Base-by-base conservation (phyloP, 2,797 vertebrate species). In the Oreochromis grahami region DNA sequence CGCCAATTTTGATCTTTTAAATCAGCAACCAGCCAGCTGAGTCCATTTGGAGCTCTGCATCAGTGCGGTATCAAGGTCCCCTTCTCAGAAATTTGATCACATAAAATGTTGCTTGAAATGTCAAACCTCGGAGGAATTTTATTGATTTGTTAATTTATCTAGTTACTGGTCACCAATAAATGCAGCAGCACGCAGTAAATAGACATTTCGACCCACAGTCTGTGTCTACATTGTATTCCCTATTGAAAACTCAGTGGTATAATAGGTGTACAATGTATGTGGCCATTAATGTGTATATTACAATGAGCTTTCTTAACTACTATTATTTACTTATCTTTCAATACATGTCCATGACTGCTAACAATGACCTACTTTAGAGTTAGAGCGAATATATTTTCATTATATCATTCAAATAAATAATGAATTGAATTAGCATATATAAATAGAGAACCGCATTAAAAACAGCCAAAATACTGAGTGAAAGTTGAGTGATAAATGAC, bases 31-130 rank as follows among this genome's bases (percentile, higher is more conserved):
- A 86, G 77, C 55, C 48, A 80, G 45, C 84, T 19, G 45, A 87
- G 87, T 85, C 88, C 84, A 77, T 92, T 87, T 90, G 72, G 26
- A 83, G 88, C 82, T n/a, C 58, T 77, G 85, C 63, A 52, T 81
- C 79, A 76, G 79, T 7, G n/a, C 60, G 5, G 52, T 70, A 79
- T 72, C 11, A 52, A 76, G 55, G 83, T 60, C 29, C 58, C 81
- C 11, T 70, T 81, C 78, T 84, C 82, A 76, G 77, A 86, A 78
- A 88, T 83, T 11, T 89, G 87, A 92, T 92, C 84, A 84, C 87
- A 89, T 85, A 82, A 91, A 92, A 87, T 84, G 84, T 9, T 68
- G 70, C 79, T 86, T 88, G 82, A 94, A 93, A 93, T 92, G 90
- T 93, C 89, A 91, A 89, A 90, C 41, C 77, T 24, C 21, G 2